These are phyloP conservation scores for Nysson spinosus DNA, from an alignment of 2,888 invertebrate species.

Conservation along the genomic window DNA sequence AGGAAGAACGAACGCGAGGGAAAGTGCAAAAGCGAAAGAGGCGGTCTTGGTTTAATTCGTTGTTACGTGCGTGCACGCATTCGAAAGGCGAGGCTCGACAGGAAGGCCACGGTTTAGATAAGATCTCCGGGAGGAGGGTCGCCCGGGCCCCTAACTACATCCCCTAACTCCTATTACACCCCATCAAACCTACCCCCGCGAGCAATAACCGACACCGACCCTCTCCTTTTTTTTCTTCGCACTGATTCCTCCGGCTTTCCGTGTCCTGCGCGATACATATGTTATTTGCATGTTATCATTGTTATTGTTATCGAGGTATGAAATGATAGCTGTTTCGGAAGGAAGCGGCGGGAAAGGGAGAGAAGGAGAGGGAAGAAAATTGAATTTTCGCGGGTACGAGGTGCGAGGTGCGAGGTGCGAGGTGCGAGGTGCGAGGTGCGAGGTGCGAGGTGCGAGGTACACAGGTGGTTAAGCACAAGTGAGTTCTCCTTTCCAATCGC, in stretches of 20 bases:
- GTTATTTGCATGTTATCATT: constrained; percentile 21
- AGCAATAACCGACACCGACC: constrained; percentile 71
- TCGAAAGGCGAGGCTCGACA: constrained; percentile 58
- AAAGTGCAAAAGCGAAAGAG: too few species aligned
- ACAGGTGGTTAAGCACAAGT: too few species aligned
- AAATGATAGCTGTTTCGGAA: too few species aligned
- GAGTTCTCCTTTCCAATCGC: too few species aligned
- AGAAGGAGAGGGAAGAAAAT: background rate
- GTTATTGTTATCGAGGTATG: too few species aligned
- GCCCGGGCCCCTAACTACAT: constrained; percentile 58
- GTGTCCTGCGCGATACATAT: background rate
- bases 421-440: too few species aligned
- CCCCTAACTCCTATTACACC: constrained; percentile 71
- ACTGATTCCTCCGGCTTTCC: constrained; percentile 40
- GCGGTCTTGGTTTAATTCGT: constrained; percentile 58
- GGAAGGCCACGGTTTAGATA: constrained; percentile 76
- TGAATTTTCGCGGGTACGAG: too few species aligned
- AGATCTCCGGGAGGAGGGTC: constrained; percentile 67
- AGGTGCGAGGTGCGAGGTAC: too few species aligned
- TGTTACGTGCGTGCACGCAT: constrained; percentile 56
- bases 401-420: too few species aligned
- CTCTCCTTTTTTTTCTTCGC: constrained; percentile 44
- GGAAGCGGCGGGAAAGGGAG: too few species aligned
- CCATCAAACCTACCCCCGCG: constrained; percentile 70
- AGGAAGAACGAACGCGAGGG: background rate